A percentile compares a stretch with the other conserved stretches of the same genome.
phyloP scores from a whole-genome alignment of 2,797 vertebrate species.

The Gymnopithys bicolor region DNA sequence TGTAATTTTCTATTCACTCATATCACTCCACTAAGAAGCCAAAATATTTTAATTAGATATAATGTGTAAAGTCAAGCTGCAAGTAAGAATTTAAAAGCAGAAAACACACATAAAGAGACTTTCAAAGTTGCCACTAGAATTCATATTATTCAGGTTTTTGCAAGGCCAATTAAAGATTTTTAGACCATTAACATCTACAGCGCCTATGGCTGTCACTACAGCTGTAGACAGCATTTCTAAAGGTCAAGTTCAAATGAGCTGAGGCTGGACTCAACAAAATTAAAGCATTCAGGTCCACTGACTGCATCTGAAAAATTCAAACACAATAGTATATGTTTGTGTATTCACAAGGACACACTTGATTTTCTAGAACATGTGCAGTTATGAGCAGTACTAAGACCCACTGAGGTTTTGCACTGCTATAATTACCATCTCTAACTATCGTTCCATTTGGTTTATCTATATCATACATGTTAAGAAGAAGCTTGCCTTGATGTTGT shows the following conservation, averaged over 20 bases:
- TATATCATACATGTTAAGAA: background rate
- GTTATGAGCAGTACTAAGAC: background rate
- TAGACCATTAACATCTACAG: background rate
- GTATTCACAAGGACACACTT: background rate
- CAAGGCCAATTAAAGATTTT: background rate
- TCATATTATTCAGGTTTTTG: background rate
- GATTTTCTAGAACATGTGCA: background rate
- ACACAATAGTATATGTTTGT: background rate
- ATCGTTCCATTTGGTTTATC: background rate
- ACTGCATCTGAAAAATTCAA: background rate
- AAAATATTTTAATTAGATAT: background rate
- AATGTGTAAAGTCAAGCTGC: background rate
- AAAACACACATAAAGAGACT: background rate
- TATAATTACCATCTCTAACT: background rate
- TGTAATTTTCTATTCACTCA: background rate
- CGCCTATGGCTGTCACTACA: background rate
- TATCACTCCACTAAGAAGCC: background rate
- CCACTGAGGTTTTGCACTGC: background rate
- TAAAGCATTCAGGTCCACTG: background rate
- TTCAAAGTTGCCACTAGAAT: background rate
- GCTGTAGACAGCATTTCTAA: background rate
- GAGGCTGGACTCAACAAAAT: background rate
- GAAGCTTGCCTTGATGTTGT: background rate
- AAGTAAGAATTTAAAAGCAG: background rate
- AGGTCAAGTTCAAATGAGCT: background rate